Conservation (phyloP, 92 coral and sea anemone species). For the Parazoanthus atlanticus region DNA sequence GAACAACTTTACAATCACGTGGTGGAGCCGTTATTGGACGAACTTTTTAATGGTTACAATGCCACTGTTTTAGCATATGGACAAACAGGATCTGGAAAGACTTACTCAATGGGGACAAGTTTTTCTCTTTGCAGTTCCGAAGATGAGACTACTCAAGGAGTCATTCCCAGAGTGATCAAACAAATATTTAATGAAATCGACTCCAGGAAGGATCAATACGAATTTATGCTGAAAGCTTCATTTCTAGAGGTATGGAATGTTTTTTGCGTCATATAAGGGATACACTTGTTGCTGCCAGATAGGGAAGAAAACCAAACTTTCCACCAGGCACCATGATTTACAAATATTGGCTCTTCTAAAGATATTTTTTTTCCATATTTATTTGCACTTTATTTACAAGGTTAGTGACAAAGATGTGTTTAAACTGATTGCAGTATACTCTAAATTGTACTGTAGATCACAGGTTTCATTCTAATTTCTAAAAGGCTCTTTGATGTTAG, state of each 20-base stretch:
- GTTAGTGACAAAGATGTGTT: too few relatives aligned
- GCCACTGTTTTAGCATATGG: constrained; percentile 98
- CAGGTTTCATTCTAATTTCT: too few relatives aligned
- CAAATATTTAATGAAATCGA: constrained; percentile 76
- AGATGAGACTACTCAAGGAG: constrained; percentile 72
- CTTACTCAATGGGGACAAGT: constrained; percentile 95
- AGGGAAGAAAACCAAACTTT: too few relatives aligned
- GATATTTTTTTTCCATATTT: too few relatives aligned
- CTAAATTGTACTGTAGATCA: too few relatives aligned
- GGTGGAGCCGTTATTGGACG: constrained; percentile 80
- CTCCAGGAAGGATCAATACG: constrained; percentile 67
- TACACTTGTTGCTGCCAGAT: too few relatives aligned
- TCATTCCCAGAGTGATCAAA: constrained; percentile 81
- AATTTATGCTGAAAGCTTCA: constrained; percentile 80
- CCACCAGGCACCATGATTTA: too few relatives aligned
- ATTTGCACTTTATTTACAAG: too few relatives aligned
- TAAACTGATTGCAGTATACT: too few relatives aligned
- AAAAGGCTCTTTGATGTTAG: too few relatives aligned
- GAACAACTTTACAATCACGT: constrained; percentile 72
- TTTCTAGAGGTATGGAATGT: constrained; percentile 80
- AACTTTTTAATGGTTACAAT: constrained; percentile 86
- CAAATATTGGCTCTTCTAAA: too few relatives aligned
- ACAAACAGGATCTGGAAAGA: constrained; percentile 97
- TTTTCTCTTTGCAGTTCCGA: constrained; percentile 67
- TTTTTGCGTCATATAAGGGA: too few relatives aligned